Conservation (phyloP, 2,113 vertebrate genomes). For the Ifrita kowaldi region DNA sequence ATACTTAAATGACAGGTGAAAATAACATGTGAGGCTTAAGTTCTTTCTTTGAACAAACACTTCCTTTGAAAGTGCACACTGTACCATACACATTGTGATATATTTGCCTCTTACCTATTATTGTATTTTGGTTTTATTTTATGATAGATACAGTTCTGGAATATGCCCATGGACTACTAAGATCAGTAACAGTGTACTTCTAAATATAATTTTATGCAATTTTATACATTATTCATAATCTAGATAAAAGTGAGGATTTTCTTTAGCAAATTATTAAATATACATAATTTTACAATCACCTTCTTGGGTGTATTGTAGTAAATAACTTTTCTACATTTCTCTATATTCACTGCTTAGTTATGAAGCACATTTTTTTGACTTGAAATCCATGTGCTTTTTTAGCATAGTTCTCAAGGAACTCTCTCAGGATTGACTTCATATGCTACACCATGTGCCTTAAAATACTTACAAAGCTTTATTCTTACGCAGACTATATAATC, state of each 20-base stretch:
- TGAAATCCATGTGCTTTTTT: background rate
- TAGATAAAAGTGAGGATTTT: background rate
- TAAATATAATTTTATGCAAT: background rate
- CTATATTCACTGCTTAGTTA: background rate
- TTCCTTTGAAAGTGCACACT: slow-evolving; percentile 13
- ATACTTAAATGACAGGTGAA: background rate
- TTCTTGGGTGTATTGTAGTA: background rate
- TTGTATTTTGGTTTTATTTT: background rate
- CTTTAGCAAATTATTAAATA: slow-evolving; percentile 12
- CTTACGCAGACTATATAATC: slow-evolving; percentile 19
- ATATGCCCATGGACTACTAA: slow-evolving; percentile 9
- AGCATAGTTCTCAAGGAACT: slow-evolving; percentile 18
- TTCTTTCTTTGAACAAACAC: background rate
- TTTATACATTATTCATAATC: background rate
- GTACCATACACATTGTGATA: background rate
- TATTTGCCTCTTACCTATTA: background rate
- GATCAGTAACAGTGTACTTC: background rate
- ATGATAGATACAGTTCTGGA: background rate
- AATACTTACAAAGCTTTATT: slow-evolving; percentile 30
- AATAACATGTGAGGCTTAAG: background rate
- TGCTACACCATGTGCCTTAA: background rate
- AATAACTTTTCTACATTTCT: slow-evolving; percentile 1
- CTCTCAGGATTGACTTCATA: background rate
- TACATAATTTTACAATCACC: background rate
- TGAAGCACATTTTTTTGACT: background rate